These are phyloP conservation scores for Magallana gigas DNA, from an alignment of 1,140 invertebrate genomes.

Conservation along the genomic window DNA sequence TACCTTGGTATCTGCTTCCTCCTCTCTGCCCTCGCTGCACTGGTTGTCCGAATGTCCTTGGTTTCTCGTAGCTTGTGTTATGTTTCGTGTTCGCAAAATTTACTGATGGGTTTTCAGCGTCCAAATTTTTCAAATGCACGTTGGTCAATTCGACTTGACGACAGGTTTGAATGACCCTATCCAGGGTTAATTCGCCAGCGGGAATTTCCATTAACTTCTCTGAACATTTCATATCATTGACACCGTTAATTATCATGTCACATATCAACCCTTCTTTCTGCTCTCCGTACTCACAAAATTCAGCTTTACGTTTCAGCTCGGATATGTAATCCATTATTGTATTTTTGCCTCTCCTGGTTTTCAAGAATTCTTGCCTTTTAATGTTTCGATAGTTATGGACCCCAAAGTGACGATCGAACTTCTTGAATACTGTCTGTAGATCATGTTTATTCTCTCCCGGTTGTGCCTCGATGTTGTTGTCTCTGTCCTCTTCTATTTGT, in stretches of 20 bases:
- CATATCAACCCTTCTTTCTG: slow-evolving; percentile 56
- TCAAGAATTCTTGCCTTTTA: slow-evolving; percentile 53
- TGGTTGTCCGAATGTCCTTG: not conserved
- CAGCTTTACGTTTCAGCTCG: slow-evolving; percentile 54
- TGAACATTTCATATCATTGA: slow-evolving; percentile 55
- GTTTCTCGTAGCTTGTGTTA: not conserved
- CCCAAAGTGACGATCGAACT: slow-evolving; percentile 51
- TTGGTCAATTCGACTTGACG: slow-evolving; percentile 50
- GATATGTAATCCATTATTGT: slow-evolving; percentile 57
- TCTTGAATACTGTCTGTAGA: slow-evolving; percentile 23
- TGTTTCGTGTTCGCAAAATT: not conserved
- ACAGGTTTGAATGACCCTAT: slow-evolving; percentile 54
- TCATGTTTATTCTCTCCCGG: slow-evolving; percentile 43
- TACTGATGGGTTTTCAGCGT: slow-evolving; percentile 27
- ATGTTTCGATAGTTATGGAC: slow-evolving; percentile 58
- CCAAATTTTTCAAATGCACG: slow-evolving; percentile 50
- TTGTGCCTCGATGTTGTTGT: not conserved
- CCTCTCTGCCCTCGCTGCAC: not conserved
- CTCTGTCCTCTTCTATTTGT: slow-evolving; percentile 14
- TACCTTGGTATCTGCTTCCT: not conserved
- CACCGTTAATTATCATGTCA: slow-evolving; percentile 59
- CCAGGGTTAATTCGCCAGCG: slow-evolving; percentile 36
- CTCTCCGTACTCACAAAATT: slow-evolving; percentile 57
- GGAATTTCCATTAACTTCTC: slow-evolving; percentile 61
- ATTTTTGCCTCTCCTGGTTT: slow-evolving; percentile 48